Evolutionary conservation across 92 coral and sea anemone genomes (phyloP), one percentile per base, ranked within the genome.

Genomic region (Heteractis magnifica): DNA sequence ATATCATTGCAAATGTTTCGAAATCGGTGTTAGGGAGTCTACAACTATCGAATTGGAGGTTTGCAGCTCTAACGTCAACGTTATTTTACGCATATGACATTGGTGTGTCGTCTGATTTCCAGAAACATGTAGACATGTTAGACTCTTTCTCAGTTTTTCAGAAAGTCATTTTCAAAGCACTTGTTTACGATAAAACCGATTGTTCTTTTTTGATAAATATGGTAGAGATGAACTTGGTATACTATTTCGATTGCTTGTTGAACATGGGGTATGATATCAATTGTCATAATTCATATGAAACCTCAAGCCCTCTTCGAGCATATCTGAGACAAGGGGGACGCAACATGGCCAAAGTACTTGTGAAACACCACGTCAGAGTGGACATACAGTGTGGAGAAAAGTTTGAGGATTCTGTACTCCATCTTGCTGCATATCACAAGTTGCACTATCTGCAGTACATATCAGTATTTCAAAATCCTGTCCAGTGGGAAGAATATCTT

Each of bases 341-440:
- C 20, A 73, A 80, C 85, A 86, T 84, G 51, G 95, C 85, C 34
- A 86, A 82, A 56, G 85, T 89, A 9, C 79, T 94, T 52, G 87
- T 58, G 34, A 86, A 81, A 8, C 82, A 84, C 49, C 11, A 79
- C 0, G 89, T 81, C 11, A 64, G 48, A 10, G 78, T 91, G 21
- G 71, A 58, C 12, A 85, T 94, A 34, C 79, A 87, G 51, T 94
- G 98, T 74, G 89, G 81, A 9, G 84, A 79, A 26, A 65, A 79
- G 0, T 85, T 89, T 44, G 82, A 78, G 49, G 65, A 76, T 52
- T 94, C 98, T 8, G 98, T 82, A 51, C 74, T 87, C 21, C 98
- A 94, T 81, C 55, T 91, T n/a, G 79, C 88, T 21, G 89, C 92
- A 2, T 89, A 82, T 56, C 79, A 84, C 77, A 84, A 84, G 70